These are phyloP conservation scores for Lepidocyrtoides sp. DNA, from an alignment of 2,888 invertebrate genomes.

Conservation along the genomic window DNA sequence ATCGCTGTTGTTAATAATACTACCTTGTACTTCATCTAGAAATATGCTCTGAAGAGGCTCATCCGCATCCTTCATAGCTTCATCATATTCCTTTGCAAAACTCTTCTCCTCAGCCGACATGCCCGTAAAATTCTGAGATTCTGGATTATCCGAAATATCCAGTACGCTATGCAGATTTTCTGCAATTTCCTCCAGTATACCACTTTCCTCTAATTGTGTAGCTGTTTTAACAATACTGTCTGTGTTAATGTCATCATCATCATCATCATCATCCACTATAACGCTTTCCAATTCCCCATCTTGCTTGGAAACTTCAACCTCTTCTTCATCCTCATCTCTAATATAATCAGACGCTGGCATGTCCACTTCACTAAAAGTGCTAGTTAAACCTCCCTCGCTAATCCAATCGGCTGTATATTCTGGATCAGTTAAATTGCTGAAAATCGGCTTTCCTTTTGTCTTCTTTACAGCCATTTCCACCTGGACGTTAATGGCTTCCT, in stretches of 20 bases:
- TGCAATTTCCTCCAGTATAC: slow-evolving; percentile 63
- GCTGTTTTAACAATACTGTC: slow-evolving; percentile 56
- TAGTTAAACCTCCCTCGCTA: slow-evolving; percentile 39
- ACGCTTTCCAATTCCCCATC: neutral
- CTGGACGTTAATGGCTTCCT: neutral
- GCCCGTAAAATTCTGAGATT: slow-evolving; percentile 10
- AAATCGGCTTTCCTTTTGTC: slow-evolving; percentile 6
- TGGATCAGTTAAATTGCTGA: slow-evolving; percentile 39
- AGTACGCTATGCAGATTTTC: slow-evolving; percentile 71
- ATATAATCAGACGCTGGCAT: slow-evolving; percentile 19
- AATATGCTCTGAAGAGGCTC: slow-evolving; percentile 64
- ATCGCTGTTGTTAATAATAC: neutral
- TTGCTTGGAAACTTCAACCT: neutral
- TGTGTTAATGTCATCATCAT: slow-evolving; percentile 19
- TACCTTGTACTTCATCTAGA: neutral
- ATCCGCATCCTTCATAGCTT: slow-evolving; percentile 42
- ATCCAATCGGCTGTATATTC: slow-evolving; percentile 78
- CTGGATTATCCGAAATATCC: slow-evolving; percentile 58
- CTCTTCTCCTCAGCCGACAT: slow-evolving; percentile 54
- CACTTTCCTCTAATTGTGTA: slow-evolving; percentile 57
- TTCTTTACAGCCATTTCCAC: neutral
- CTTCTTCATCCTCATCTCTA: slow-evolving; percentile 22
- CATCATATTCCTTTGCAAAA: slow-evolving; percentile 60
- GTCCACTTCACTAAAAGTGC: slow-evolving; percentile 22
- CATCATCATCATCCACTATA: no score